Base-by-base conservation (phyloP, 2,797 vertebrate species). In the Caiman crocodilus region DNA sequence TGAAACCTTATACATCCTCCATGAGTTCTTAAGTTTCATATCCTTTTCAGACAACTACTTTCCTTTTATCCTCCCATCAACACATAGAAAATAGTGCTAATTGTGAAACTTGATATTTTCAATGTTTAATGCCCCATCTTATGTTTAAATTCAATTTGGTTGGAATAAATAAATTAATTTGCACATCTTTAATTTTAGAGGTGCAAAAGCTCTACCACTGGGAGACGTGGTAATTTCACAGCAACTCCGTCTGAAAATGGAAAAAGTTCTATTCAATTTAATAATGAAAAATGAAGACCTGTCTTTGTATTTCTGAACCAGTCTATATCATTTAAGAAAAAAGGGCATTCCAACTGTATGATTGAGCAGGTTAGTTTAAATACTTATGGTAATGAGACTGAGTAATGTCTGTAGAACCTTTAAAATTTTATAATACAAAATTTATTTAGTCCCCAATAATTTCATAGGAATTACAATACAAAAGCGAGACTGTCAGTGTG, bases 141-240 rank as follows among this genome's bases (percentile, higher is more conserved):
- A 76, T 92, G 16, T 65, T 65, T 65, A 65, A 65, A 69, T 79
- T 90, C 56, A 59, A 20, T 90, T 81, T 80, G 25, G 50, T 69
- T 87, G 23, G 59, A 35, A 91, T 65, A 79, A 90, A 25, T 88
- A 94, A 71, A 30, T 65, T 65, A 65, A 65, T 21, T 80, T 84
- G 56, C 26, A 20, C 32, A 16, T 78, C 21, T 65, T 85, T 74
- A 86, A 89, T 92, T 90, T 82, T 0, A 71, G 0, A 86, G 7
- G 20, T 57, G 90, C 8, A 30, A 77, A 95, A 93, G 50, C 20
- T n/a, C 28, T 71, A 23, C 25, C 74, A 79, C 76, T 1, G 85
- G 67, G 59, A 93, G n/a, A 8, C 5, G 64, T 56, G 50, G 61
- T 23, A 84, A 86, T 84, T 89, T 87, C 25, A 12, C 21, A 61